phyloP scores from a whole-genome alignment of 1,140 invertebrate genomes.

The Epicauta chinensis region DNA sequence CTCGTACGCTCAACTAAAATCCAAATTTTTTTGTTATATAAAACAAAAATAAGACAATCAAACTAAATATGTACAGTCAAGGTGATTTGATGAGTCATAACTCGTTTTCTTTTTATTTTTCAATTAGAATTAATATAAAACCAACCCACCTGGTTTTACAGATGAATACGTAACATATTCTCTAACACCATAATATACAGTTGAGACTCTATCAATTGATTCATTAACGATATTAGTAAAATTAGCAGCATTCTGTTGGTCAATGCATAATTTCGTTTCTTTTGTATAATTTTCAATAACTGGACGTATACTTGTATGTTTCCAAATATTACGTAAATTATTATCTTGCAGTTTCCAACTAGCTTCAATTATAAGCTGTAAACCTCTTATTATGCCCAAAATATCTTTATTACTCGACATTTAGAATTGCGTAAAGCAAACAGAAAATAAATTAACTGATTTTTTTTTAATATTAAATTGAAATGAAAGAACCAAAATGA shows the following conservation, averaged over 20 bases:
- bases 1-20: not conserved
- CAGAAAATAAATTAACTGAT: too few species aligned
- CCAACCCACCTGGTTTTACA: constrained; percentile 19
- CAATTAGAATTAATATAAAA: constrained; percentile 46
- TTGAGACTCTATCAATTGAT: constrained; percentile 44
- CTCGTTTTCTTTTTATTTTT: constrained; percentile 78
- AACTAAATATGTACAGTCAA: not conserved
- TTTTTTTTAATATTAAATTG: constrained; percentile 41
- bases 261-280: constrained; percentile 4
- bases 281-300: constrained; percentile 36
- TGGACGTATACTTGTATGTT: constrained; percentile 55
- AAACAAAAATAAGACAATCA: not conserved
- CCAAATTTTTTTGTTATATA: not conserved
- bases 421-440: constrained; percentile 1
- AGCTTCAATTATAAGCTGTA: constrained; percentile 54
- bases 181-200: constrained; percentile 33
- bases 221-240: constrained; percentile 13
- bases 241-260: constrained; percentile 47
- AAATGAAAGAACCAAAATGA: too few species aligned
- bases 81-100: not conserved
- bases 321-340: constrained; percentile 51
- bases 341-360: constrained; percentile 51
- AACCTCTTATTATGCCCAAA: constrained; percentile 52
- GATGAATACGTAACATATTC: constrained; percentile 29
- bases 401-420: constrained; percentile 57